phyloP scores from a whole-genome alignment of 2,888 invertebrate species.

The Psylliodes chrysocephalus region DNA sequence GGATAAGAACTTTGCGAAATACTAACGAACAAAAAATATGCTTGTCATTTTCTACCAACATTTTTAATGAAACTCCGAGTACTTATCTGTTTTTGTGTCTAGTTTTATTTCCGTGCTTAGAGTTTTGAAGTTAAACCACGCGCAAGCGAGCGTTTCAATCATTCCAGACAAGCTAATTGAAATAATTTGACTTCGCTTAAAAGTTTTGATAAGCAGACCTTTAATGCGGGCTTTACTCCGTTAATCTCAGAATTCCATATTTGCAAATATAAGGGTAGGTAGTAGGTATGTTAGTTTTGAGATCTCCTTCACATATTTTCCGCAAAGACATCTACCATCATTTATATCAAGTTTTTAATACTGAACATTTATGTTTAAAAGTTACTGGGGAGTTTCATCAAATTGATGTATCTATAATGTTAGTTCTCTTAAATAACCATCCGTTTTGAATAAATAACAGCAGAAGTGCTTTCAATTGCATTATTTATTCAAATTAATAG shows the following conservation, averaged over 20 bases:
- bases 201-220: slow-evolving; percentile 34
- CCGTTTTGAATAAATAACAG: too few species aligned
- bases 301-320: slow-evolving; percentile 23
- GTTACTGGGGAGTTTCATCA: too few species aligned
- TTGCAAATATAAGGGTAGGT: slow-evolving; percentile 21
- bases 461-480: too few species aligned
- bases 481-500: too few species aligned
- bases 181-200: slow-evolving; percentile 32
- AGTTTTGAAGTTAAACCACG: slow-evolving; percentile 20
- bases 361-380: too few species aligned
- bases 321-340: background rate
- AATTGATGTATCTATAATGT: too few species aligned
- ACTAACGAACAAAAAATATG: too few species aligned
- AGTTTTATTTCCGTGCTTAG: slow-evolving; percentile 20
- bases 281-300: slow-evolving; percentile 22
- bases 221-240: slow-evolving; percentile 28
- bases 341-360: too few species aligned
- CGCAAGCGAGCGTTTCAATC: slow-evolving; percentile 22
- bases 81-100: slow-evolving; percentile 12
- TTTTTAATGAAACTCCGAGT: slow-evolving; percentile 3
- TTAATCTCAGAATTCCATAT: slow-evolving; percentile 21
- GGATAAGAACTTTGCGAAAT: too few species aligned
- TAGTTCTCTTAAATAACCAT: too few species aligned
- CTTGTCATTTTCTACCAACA: background rate
- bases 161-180: slow-evolving; percentile 29